Evolutionary conservation across 2,888 invertebrate genomes (phyloP), one percentile per base, ranked within the genome.

Genomic region (Chrysodeixis includens): DNA sequence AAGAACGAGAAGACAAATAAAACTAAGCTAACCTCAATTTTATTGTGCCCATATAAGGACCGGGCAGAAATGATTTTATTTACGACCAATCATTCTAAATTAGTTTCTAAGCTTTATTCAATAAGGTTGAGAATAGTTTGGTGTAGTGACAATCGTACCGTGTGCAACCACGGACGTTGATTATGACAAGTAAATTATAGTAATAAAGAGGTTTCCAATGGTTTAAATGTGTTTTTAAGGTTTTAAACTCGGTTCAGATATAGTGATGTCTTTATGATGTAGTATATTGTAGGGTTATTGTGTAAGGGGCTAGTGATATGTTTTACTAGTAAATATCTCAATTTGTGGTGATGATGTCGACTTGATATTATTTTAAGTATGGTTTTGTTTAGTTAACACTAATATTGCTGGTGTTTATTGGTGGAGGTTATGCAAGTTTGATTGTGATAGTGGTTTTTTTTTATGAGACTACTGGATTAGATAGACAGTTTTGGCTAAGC

Each of bases 11-110:
- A 56, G 76, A 60, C 69, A 71, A 62, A 86, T 78, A 85, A 73
- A 86, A 71, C 78, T 83, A 85, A 89, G 85, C 78, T 90, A 90
- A 88, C 88, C 88, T 90, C 88, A 89, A 90, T 91, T 90, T 90
- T 86, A 90, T 89, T 82, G 85, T 74, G 69, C 70, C 91, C 92
- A 83, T 92, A 82, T 84, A 91, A 83, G 92, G 92, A 79, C 70
- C 69, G 84, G 72, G 71, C 85, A 84, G 82, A 87, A 87, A 88
- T 83, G 83, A 88, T 86, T 86, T 83, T 82, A 82, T 83, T 69
- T 62, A 40, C 12, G 69, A 46, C n/a, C 7, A 35, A 32, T 26
- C 69, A 71, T 32, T 46, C 16, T 1, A 81, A 68, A 71, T 35
- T 55, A 12, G 57, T 62, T 69, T 74, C 66, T 84, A 78, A 61